Evolutionary conservation across 1,140 invertebrate species (phyloP).

Genomic region (Portunus trituberculatus): DNA sequence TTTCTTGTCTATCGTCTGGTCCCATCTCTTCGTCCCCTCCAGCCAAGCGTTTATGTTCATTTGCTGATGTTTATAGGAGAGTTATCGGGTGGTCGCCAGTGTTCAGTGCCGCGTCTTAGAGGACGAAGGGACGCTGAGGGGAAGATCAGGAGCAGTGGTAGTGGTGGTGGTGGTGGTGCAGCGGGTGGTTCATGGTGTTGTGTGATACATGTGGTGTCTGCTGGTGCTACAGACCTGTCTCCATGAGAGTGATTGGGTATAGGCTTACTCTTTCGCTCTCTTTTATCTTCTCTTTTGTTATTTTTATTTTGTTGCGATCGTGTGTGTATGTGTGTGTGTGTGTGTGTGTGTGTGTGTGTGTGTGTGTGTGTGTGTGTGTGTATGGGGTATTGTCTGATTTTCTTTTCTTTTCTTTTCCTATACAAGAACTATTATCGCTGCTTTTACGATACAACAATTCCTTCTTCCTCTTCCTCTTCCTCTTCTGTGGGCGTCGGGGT

Average conservation of each 20-base stretch:
- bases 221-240: not conserved
- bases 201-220: not conserved
- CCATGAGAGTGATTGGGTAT: not conserved
- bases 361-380: not conserved
- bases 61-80: slow-evolving; percentile 39
- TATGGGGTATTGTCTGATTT: not conserved
- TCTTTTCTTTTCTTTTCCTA: not conserved
- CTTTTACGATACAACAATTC: no score
- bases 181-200: not conserved
- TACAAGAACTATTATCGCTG: no score
- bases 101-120: not conserved
- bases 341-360: slow-evolving; percentile 51
- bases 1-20: not conserved
- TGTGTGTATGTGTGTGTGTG: slow-evolving; percentile 43
- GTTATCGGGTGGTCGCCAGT: not conserved
- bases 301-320: no score
- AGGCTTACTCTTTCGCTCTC: not conserved
- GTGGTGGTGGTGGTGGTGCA: not conserved
- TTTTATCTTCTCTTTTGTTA: not conserved
- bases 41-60: not conserved
- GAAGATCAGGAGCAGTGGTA: no score
- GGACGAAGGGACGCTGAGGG: not conserved
- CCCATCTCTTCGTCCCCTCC: not conserved
- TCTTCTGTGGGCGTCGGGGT: not conserved
- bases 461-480: not conserved